Base-by-base conservation (phyloP, 2,888 invertebrate species). In the Tanytarsus gracilentus region DNA sequence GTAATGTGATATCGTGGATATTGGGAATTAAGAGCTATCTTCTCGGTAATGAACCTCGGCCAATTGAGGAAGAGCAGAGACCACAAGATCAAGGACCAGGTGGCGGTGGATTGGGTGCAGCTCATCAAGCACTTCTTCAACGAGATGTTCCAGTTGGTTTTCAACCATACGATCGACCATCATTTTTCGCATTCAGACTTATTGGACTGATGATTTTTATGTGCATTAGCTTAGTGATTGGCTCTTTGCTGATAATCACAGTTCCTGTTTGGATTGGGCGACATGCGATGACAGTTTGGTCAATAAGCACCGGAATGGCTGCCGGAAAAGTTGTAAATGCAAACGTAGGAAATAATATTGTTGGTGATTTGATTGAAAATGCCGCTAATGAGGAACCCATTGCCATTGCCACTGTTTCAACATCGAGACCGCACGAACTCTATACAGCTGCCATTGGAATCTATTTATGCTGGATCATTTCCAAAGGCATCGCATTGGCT, bases 381-480 rank as follows among this genome's bases (percentile, higher is more conserved):
- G n/a, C 27, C 14, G n/a, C 14, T 6, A 44, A 48, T 63, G 63
- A 4, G 63, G 63, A 14, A 4, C 39, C 64, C 66, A 30, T 29
- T n/a, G 30, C 29, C 1, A 3, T n/a, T n/a, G 16, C 30, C 9
- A 48, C 29, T 11, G 44, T 58, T 36, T 18, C 61, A 30, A 63
- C 71, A 0, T 77, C 82, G n/a, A 79, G 84, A 16, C 89, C 96
- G 0, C 97, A 98, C 72, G 98, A 98, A 74, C 75, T 98, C 4
- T 98, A 99, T 71, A 97, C 97, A 0, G 91, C 94, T 0, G 94
- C 96, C 0, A 89, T 71, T 74, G 90, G 98, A 4, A 85, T 94
- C 64, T 99, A 98, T 75, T 80, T 94, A 14, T 95, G 95, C 73
- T 97, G 97, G 96, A 80, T 96, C 63, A 75, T 83, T n/a, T 86